Conservation (phyloP, 2,113 vertebrate species). For the Turnix velox region DNA sequence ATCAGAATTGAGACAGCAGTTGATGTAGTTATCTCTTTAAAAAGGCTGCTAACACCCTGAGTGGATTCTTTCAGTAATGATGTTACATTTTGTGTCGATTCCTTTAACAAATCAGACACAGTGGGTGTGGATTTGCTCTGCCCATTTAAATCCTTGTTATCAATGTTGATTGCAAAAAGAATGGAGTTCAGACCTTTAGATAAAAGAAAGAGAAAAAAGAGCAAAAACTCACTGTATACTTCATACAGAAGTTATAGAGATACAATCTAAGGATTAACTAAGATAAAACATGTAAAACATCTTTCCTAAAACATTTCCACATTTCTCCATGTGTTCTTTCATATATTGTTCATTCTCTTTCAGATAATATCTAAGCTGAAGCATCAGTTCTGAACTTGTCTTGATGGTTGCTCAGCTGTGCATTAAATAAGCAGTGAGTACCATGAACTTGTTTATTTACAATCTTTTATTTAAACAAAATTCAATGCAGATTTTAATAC, state of each 20-base stretch:
- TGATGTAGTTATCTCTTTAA: conserved; percentile 91
- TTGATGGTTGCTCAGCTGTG: not conserved
- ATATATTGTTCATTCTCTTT: not conserved
- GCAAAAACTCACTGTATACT: not conserved
- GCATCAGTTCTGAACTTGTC: not conserved
- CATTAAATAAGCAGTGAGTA: not conserved
- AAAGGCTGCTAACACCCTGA: conserved; percentile 91
- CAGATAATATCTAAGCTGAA: not conserved
- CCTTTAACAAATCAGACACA: conserved; percentile 89
- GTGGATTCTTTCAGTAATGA: conserved; percentile 92
- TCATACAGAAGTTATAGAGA: not conserved
- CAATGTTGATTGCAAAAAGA: conserved; percentile 97
- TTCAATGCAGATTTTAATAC: not conserved
- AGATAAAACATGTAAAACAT: not conserved
- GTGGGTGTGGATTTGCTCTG: conserved; percentile 75
- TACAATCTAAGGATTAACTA: not conserved
- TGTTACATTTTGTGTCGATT: conserved; percentile 95
- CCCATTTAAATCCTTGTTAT: conserved; percentile 95
- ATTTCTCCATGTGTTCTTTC: not conserved
- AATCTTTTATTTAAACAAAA: not conserved
- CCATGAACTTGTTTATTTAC: not conserved
- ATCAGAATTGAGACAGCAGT: conserved; percentile 87
- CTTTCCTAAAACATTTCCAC: not conserved
- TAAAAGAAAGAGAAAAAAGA: not conserved
- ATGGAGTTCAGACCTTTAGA: conserved; percentile 92